Percentiles rank a stretch among this genome's conserved stretches.
These are phyloP conservation scores for Aegithalos caudatus DNA, from an alignment of 2,113 vertebrate genomes.

Conservation along the genomic window DNA sequence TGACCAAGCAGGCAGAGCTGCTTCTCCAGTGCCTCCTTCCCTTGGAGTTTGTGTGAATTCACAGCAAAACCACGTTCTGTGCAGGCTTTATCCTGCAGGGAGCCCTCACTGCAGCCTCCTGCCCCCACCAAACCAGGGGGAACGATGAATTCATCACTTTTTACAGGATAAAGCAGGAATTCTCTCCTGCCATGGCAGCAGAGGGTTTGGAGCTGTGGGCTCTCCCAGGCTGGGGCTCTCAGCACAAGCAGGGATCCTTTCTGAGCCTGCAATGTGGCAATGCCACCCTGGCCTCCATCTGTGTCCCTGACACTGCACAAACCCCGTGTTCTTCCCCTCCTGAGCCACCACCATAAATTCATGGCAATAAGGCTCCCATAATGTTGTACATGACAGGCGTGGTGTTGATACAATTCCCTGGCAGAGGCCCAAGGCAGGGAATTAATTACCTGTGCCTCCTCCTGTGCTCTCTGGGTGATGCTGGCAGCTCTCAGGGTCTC, in stretches of 20 bases:
- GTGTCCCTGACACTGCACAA: accelerated
- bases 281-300: accelerated
- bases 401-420: background rate
- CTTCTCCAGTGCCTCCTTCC: no score
- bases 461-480: accelerated
- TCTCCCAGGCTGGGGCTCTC: accelerated
- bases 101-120: background rate
- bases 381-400: background rate
- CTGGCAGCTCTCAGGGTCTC: background rate
- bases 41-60: background rate
- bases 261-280: background rate
- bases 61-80: accelerated
- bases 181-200: background rate
- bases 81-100: background rate
- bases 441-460: background rate
- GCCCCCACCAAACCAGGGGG: background rate
- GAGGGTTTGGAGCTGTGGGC: background rate
- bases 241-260: background rate
- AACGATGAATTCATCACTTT: accelerated
- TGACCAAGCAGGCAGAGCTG: no score
- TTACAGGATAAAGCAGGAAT: background rate
- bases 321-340: background rate
- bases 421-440: background rate
- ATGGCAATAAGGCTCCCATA: background rate
- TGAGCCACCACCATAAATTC: background rate